Evolutionary conservation across 2,113 vertebrate species (phyloP).

Genomic region (Ctenomys sociabilis): DNA sequence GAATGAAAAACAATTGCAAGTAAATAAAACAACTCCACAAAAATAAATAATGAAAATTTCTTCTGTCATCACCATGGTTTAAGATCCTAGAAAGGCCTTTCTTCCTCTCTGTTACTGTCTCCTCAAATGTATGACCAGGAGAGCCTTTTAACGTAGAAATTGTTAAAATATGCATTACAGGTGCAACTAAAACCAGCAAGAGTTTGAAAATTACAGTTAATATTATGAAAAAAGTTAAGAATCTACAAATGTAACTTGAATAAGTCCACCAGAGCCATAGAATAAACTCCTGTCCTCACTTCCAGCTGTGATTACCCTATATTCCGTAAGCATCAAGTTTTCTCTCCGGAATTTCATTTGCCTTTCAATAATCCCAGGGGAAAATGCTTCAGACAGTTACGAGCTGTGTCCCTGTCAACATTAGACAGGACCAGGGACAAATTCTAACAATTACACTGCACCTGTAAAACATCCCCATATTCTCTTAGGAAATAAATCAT

Average conservation of each 20-base stretch:
- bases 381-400: conserved; percentile 62
- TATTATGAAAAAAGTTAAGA: neutral
- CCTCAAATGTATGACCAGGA: neutral
- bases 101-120: neutral
- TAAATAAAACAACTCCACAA: neutral
- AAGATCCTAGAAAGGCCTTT: neutral
- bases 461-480: conserved; percentile 65
- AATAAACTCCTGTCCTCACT: conserved; percentile 54
- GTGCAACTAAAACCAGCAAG: conserved; percentile 21
- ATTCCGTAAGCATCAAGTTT: conserved; percentile 29
- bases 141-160: neutral
- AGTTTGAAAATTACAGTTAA: neutral
- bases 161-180: neutral
- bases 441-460: conserved; percentile 33
- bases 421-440: conserved; percentile 56
- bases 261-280: neutral
- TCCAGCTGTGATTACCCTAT: conserved; percentile 39
- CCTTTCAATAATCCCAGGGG: conserved; percentile 62
- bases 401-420: conserved; percentile 37
- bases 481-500: conserved; percentile 62
- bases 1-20: neutral
- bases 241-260: neutral
- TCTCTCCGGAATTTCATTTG: conserved; percentile 61
- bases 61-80: neutral
- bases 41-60: neutral